Percentiles rank a stretch among this genome's conserved stretches.
phyloP scores from a whole-genome alignment of 2,888 invertebrate species.

The Phalangium opilio region DNA sequence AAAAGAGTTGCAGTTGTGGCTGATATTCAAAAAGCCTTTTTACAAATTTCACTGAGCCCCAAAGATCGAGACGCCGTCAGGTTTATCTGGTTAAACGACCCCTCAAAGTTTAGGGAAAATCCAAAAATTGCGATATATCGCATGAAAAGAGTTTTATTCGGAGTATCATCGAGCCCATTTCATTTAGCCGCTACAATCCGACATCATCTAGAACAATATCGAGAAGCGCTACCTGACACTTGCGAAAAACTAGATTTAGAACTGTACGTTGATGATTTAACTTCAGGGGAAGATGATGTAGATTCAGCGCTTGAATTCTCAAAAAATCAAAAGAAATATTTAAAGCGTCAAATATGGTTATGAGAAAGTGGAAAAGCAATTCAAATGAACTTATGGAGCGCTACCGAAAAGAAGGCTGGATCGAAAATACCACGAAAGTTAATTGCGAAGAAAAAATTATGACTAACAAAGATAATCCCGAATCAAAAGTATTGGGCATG shows the following conservation, averaged over 20 bases:
- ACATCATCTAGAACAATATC: conserved; percentile 1
- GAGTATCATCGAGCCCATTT: conserved; percentile 3
- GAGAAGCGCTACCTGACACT: not conserved
- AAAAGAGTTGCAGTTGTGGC: conserved; percentile 6
- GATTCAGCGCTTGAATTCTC: not conserved
- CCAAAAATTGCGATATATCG: too few species aligned
- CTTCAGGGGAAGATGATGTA: not conserved
- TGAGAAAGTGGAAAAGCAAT: conserved; percentile 1
- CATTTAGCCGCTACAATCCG: not conserved
- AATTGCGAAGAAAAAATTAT: too few species aligned
- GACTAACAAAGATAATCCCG: too few species aligned
- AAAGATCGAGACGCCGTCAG: conserved; percentile 5
- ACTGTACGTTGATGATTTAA: conserved; percentile 3
- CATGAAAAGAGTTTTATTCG: not conserved
- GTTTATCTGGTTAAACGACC: conserved; percentile 5
- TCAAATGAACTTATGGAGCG: not conserved
- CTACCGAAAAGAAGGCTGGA: too few species aligned
- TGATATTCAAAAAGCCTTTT: conserved; percentile 11
- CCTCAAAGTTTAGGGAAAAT: too few species aligned
- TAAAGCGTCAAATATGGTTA: not conserved
- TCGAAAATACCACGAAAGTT: too few species aligned
- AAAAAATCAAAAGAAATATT: not conserved
- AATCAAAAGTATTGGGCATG: too few species aligned
- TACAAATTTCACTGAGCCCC: conserved; percentile 3
- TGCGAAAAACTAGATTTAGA: not conserved